Evolutionary conservation across 2,888 invertebrate species (phyloP), one percentile per base, ranked within the genome.

Genomic region (Philereme transversata): DNA sequence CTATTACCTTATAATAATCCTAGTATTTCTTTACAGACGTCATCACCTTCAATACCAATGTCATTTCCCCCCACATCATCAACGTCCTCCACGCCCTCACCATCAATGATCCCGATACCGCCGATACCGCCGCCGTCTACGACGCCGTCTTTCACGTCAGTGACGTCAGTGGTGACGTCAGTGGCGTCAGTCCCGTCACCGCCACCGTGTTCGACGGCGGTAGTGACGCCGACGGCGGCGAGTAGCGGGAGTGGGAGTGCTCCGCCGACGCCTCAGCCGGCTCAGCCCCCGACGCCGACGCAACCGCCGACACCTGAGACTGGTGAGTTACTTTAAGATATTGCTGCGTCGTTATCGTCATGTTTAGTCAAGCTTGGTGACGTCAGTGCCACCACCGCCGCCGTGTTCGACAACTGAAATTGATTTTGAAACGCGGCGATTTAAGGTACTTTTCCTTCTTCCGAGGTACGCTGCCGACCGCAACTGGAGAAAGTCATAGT

Each of bases 221-320:
- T 67, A 48, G 51, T 64, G 60, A 69, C 70, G 59, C 64, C 75
- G 22, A 55, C 73, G 57, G 62, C 64, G 22, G 56, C 73, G 54
- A 65, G 67, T 38, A 69, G 71, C 11, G 54, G 73, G 36, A 8
- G 40, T 6, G 70, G 79, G 64, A 81, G 84, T 66, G 79, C 82
- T 52, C 84, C 87, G 65, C 82, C 84, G 46, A 85, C 84, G 68
- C 85, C 87, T 61, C 83, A 81, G 73, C 86, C 86, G 2, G 82
- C 86, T 4, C 84, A 80, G 60, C 82, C 88, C 62, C 81, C 85
- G 56, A 85, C 87, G 69, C 86, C 85, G 61, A 84, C 85, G 60
- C 87, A 80, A 64, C 84, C 81, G 36, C 83, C 82, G 66, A 87
- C 87, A 56, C 86, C 87, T 0, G 90, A 90, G 60, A 72, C 89